Evolutionary conservation across 92 coral and sea anemone species (phyloP).

Genomic region (Virgularia gustaviana): DNA sequence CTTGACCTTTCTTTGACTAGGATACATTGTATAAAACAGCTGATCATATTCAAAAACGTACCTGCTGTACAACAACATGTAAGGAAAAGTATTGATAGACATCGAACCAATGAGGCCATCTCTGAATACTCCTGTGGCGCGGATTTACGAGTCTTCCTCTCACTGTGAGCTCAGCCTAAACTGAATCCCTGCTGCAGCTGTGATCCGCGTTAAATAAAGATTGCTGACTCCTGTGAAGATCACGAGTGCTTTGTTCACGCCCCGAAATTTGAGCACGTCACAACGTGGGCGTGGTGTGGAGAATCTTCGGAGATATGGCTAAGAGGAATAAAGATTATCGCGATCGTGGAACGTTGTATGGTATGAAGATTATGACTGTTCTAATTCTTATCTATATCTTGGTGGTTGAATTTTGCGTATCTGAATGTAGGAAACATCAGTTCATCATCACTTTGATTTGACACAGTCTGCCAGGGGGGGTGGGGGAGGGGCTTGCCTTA

Average conservation of each 20-base stretch:
- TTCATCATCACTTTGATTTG: too few relatives aligned
- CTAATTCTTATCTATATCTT: too few relatives aligned
- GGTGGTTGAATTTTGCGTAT: too few relatives aligned
- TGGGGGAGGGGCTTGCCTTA: too few relatives aligned
- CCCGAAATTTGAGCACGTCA: conserved; percentile 21
- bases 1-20: too few relatives aligned
- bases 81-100: background rate
- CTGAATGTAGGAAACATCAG: too few relatives aligned
- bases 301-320: background rate
- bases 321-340: conserved; percentile 19
- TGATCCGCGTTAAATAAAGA: background rate
- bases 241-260: background rate
- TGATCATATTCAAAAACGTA: background rate
- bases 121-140: background rate
- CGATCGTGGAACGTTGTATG: background rate
- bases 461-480: too few relatives aligned
- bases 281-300: conserved; percentile 10
- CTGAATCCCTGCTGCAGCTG: conserved; percentile 22
- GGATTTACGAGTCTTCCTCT: background rate
- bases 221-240: background rate
- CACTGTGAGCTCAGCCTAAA: conserved; percentile 1
- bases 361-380: background rate
- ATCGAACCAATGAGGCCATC: conserved; percentile 12
- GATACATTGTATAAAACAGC: background rate
- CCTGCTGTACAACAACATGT: background rate